Evolutionary conservation across 2,113 vertebrate species (phyloP), one percentile per base, ranked within the genome.

Genomic region (Trematocara variabile): DNA sequence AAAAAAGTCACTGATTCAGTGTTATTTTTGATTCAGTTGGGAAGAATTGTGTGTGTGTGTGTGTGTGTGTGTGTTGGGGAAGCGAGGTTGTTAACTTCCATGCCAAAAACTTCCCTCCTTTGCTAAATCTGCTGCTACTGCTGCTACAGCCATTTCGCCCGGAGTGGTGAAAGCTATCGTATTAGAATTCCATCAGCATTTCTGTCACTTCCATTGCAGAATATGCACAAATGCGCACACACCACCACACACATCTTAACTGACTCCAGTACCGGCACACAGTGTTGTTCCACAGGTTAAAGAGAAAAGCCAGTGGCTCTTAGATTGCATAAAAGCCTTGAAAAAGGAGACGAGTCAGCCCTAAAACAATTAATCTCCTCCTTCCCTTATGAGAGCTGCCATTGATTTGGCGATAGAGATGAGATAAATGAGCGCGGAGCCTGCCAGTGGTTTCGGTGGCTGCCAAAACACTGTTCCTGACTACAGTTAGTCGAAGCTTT

Each of bases 351-450:
- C 90, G 93, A 96, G 96, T 97, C 96, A 96, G 94, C 95, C 94
- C 95, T 95, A 95, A 97, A 96, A 97, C 96, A 97, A 97, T 97
- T 96, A 95, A 94, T 95, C 95, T 94, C 93, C 94, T 94, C 92
- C 94, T 96, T 96, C 93, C 93, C 95, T 95, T 96, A 93, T 93
- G 95, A 95, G 96, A 90, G 92, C 96, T 89, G 94, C 93, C 93
- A 97, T 96, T 92, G 95, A 98, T 97, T 97, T 96, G 94, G 94
- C 95, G 97, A 97, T 97, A 97, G 97, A 97, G 96, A 96, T 86
- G 94, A 97, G 97, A 98, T 97, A 97, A 97, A 97, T 97, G 96
- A 94, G 87, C 92, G 95, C 94, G 94, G 96, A 97, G 97, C 95
- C 94, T 89, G 94, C 94, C 91, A 89, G 91, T 81, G 96, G 92